These are phyloP conservation scores for Napeogenes inachia DNA, from an alignment of 2,888 invertebrate species.

Conservation along the genomic window DNA sequence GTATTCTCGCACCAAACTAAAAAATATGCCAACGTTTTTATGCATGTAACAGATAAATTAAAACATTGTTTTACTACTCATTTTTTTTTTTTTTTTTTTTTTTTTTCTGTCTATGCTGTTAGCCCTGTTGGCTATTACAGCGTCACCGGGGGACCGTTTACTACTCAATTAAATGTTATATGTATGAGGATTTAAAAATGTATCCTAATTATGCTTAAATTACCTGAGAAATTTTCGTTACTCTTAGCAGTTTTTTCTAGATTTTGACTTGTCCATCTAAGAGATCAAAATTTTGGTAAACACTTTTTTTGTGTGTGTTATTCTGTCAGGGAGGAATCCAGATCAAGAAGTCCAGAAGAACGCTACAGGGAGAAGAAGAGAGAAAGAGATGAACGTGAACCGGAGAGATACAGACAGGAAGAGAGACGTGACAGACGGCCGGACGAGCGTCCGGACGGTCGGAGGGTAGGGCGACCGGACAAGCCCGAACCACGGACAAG, in stretches of 20 bases:
- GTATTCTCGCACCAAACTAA: slow-evolving; percentile 17
- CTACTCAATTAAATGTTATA: too few species aligned
- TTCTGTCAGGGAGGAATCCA: slow-evolving; percentile 41
- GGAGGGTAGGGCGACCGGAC: slow-evolving; percentile 13
- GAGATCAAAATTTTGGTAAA: not conserved
- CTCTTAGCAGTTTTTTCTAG: not conserved
- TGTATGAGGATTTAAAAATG: too few species aligned
- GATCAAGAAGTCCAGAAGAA: slow-evolving; percentile 49
- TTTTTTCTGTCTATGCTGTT: too few species aligned
- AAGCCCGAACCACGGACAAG: slow-evolving; percentile 19
- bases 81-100: too few species aligned
- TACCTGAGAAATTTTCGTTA: too few species aligned
- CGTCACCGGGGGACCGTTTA: too few species aligned
- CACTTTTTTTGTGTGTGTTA: not conserved
- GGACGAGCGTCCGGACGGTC: slow-evolving; percentile 21
- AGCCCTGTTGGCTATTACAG: too few species aligned
- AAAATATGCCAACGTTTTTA: too few species aligned
- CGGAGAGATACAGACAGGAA: slow-evolving; percentile 29
- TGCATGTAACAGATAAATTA: too few species aligned
- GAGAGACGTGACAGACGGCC: slow-evolving; percentile 22
- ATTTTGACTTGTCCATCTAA: not conserved
- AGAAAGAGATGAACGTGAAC: slow-evolving; percentile 33
- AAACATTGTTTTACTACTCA: too few species aligned
- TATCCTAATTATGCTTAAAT: too few species aligned
- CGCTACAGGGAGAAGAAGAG: slow-evolving; percentile 44